phyloP scores from a whole-genome alignment of 2,888 invertebrate species.

The Willowsia nigromaculata region DNA sequence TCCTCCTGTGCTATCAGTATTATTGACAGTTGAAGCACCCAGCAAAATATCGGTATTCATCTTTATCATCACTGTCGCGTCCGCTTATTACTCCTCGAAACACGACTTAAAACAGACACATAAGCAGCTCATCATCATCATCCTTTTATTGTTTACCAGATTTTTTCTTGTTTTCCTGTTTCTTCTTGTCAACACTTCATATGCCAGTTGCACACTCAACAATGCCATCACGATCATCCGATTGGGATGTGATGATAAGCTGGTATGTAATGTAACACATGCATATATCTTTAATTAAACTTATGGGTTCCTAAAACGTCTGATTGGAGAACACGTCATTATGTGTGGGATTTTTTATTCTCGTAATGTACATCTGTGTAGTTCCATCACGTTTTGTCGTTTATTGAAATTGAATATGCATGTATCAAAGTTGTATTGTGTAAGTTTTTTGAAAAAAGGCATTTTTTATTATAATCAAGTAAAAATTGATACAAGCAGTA shows the following conservation, averaged over 20 bases:
- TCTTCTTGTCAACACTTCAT: constrained; percentile 31
- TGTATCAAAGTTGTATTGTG: neutral
- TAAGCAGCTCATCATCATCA: neutral
- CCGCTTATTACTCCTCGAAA: neutral
- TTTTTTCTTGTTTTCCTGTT: constrained; percentile 29
- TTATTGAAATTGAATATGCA: constrained; percentile 11
- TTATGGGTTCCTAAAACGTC: neutral
- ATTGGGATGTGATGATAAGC: neutral
- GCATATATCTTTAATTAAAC: constrained; percentile 34
- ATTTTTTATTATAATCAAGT: neutral
- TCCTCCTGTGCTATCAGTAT: neutral
- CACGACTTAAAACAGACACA: neutral
- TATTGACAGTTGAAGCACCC: neutral
- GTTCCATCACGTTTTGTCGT: neutral
- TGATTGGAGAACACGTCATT: constrained; percentile 29
- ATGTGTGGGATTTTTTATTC: neutral
- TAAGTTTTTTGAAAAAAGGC: neutral
- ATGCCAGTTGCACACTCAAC: constrained; percentile 22
- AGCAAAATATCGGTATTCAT: constrained; percentile 24
- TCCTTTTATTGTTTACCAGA: neutral
- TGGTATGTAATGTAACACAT: neutral
- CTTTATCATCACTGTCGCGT: neutral
- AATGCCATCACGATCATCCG: neutral
- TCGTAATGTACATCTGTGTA: constrained; percentile 3
- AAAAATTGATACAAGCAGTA: too few relatives aligned